A percentile compares a stretch with the other conserved stretches of the same genome.
phyloP scores from a whole-genome alignment of 2,113 vertebrate species.

The Oxyruncus cristatus region DNA sequence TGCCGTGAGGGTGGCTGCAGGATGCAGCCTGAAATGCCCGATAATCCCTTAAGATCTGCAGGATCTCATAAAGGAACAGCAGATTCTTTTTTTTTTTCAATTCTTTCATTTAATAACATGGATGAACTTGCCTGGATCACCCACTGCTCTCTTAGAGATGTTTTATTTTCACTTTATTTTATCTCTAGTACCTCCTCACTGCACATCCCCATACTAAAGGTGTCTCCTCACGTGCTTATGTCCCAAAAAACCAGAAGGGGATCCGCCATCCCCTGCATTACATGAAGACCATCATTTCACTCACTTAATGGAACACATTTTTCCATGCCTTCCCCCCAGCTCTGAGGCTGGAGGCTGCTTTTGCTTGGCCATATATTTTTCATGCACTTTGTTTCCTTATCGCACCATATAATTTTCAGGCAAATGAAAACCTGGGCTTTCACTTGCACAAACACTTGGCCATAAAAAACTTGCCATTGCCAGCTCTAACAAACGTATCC shows the following conservation, averaged over 20 bases:
- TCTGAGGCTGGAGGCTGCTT: not conserved
- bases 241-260: not conserved
- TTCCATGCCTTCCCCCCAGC: not conserved
- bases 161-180: not conserved
- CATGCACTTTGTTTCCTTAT: conserved; percentile 21
- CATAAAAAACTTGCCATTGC: not conserved
- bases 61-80: not conserved
- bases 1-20: rapidly evolving
- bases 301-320: conserved; percentile 46
- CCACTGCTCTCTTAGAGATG: not conserved
- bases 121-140: not conserved
- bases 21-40: not conserved
- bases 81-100: not conserved
- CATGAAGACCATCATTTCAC: not conserved
- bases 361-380: not conserved
- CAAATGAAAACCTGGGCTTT: conserved; percentile 37
- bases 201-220: not conserved
- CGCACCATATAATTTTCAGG: conserved; percentile 3
- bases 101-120: not conserved
- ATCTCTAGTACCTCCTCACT: not conserved
- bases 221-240: not conserved
- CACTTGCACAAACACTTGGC: conserved; percentile 18
- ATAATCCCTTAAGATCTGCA: not conserved
- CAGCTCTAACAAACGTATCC: not conserved
- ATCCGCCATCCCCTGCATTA: not conserved